Evolutionary conservation across 2,888 invertebrate species (phyloP), one percentile per base, ranked within the genome.

Genomic region (Slavum lentiscoides): DNA sequence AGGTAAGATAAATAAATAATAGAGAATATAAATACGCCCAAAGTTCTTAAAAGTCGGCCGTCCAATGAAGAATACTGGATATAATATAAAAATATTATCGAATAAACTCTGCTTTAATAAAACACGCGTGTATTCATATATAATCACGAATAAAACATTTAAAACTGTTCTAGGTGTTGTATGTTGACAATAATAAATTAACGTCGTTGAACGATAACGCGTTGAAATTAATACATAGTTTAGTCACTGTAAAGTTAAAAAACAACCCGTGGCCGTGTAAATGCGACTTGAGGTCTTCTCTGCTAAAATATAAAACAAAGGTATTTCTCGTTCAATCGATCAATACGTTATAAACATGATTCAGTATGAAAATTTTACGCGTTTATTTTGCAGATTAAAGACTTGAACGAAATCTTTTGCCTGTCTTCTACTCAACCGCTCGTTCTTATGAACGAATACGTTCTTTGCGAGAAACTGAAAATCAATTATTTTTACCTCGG

Each of bases 181-280:
- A 49, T 9, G n/a, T 49, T 1, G 13, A 68, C 17, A 76, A 30
- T 5, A 76, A 76, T n/a, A 43, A 76, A 2, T 30, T 76, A 30
- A 76, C 67, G 5, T n/a, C 19, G 0, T 9, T 59, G n/a, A 17
- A 68, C 13, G 59, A 59, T 4, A 59, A 68, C 21, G 13, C 17
- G 6, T n/a, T 67, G 9, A 68, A 17, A 59, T 49, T 76, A 43
- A 1, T 76, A 3, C 13, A 49, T 59, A 67, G 30, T n/a, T 30
- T 76, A 17, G 30, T 68, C 43, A 5, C 9, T 8, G 15, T 76
- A 59, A 76, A 13, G 8, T 49, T 76, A n/a, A 67, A 67, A 4
- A n/a, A 49, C 15, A 76, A 76, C 43, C 67, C 67, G 15, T 76
- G 75, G 75, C 8, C 17, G 4, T 76, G 75, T n/a, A 43, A 59